Conservation (phyloP, 2,113 vertebrate genomes). For the Melospiza georgiana region DNA sequence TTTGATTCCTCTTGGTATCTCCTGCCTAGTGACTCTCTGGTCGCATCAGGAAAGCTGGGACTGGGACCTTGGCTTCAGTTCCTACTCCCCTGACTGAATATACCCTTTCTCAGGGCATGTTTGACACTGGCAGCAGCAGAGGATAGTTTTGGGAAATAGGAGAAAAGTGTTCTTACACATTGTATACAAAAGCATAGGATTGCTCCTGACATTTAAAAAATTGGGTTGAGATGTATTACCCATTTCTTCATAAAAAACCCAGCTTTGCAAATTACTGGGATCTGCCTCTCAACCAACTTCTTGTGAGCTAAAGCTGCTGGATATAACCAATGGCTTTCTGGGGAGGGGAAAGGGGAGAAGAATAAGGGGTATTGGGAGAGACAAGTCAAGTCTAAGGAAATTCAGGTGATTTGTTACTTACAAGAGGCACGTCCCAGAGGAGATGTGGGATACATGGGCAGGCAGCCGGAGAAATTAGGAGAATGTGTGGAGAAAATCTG, state of each 20-base stretch:
- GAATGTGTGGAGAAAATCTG: background rate
- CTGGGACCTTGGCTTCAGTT: background rate
- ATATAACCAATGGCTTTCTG: background rate
- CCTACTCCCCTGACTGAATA: background rate
- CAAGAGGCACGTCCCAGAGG: background rate
- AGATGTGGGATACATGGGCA: background rate
- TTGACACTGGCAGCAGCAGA: background rate
- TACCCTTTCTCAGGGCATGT: background rate
- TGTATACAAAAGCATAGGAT: background rate
- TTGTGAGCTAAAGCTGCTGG: background rate
- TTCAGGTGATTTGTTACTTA: background rate
- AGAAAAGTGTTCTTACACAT: background rate
- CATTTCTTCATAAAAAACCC: accelerated
- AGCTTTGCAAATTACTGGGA: background rate
- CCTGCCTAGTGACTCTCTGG: background rate
- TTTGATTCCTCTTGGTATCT: background rate
- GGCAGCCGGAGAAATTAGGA: background rate
- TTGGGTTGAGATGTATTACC: background rate
- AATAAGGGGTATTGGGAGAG: background rate
- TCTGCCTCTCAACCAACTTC: background rate
- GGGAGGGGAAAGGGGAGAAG: background rate
- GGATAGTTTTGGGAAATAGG: background rate
- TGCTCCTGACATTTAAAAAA: background rate
- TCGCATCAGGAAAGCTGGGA: background rate
- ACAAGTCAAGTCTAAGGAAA: background rate